These are phyloP conservation scores for Tachysurus vachellii DNA, from an alignment of 2,113 vertebrate species.

Conservation along the genomic window DNA sequence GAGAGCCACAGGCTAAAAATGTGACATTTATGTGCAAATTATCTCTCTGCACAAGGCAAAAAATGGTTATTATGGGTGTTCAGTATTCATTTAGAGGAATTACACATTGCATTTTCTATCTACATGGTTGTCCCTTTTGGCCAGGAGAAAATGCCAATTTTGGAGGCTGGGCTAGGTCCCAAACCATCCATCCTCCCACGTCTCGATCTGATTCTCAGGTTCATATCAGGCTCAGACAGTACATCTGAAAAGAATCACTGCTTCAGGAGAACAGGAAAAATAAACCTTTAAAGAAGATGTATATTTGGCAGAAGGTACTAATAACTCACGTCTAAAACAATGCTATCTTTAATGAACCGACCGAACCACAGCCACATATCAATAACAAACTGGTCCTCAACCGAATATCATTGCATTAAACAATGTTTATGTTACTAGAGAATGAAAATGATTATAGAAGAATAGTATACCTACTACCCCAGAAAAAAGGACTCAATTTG, in stretches of 20 bases:
- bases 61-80: slow-evolving; percentile 72
- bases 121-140: slow-evolving; percentile 66
- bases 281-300: background rate
- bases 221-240: slow-evolving; percentile 11
- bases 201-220: slow-evolving; percentile 8
- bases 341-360: background rate
- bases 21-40: slow-evolving; percentile 70
- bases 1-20: slow-evolving; percentile 56
- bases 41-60: slow-evolving; percentile 61
- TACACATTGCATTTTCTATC: slow-evolving; percentile 67
- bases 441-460: background rate
- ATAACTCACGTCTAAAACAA: background rate
- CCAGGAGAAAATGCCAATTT: slow-evolving; percentile 58
- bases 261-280: background rate
- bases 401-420: background rate
- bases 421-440: background rate
- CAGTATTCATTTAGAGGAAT: slow-evolving; percentile 71
- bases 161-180: slow-evolving; percentile 33
- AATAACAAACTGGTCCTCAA: background rate
- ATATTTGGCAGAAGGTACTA: background rate
- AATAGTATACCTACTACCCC: background rate
- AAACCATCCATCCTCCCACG: slow-evolving; percentile 70
- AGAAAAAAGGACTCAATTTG: background rate
- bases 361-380: background rate
- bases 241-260: background rate